Evolutionary conservation across 2,888 invertebrate species (phyloP), one percentile per base, ranked within the genome.

Genomic region (Drosophila percnosoma): DNA sequence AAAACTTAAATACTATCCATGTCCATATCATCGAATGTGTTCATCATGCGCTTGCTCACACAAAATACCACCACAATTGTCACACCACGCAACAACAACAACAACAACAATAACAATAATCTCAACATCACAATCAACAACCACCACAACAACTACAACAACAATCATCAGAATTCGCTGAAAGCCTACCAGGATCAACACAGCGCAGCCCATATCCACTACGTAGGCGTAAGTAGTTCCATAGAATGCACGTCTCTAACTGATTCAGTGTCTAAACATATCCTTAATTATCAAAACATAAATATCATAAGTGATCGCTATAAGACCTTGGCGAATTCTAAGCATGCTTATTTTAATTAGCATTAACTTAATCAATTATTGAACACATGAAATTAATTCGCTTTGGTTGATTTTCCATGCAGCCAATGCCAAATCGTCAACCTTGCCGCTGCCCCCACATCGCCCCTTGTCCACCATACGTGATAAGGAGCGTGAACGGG

Each of bases 191-290:
- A 82, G 95, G 96, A 91, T 96, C 97, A 84, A 97, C 95, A 92
- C 97, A 96, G 94, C 96, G 97, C 92, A 97, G 97, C 93, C 97
- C 97, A 67, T 97, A 97, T 93, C 96, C 96, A 84, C 94, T 96
- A 81, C 95, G 97, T 93, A 95, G 97, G 95, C 95, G 97, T 97
- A 95, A 96, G 97, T 96, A 92, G 88, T 88, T 82, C 77, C 85
- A 84, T 84, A 71, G 31, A 78, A 40, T 75, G 78, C 87, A 89
- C 73, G 78, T 73, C 72, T 75, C 62, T 51, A 71, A 78, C 53
- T 27, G 54, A 73, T 60, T 45, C 68, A 52, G 52, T 69, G 59
- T 66, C 62, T 72, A 38, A 57, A 57, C 53, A 68, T 54, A 45
- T 29, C 42, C 45, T 60, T 38, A 64, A 52, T 38, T 68, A 55